Conservation (phyloP, 1,140 invertebrate genomes). For the Drosophila nikananu region DNA sequence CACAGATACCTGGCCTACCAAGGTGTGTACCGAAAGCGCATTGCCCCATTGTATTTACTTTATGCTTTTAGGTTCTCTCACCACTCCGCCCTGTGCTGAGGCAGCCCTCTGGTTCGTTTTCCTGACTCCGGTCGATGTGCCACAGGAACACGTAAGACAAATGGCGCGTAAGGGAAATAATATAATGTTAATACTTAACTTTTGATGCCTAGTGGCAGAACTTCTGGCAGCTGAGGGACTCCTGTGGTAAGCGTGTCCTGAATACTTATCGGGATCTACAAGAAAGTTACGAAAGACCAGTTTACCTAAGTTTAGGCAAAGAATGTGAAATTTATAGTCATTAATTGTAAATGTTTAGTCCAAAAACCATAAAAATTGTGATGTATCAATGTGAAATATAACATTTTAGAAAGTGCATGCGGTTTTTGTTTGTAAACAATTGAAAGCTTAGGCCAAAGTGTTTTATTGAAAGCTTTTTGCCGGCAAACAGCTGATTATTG, state of each 20-base stretch:
- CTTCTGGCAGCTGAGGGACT: slow-evolving; percentile 87
- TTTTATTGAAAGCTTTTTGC: slow-evolving; percentile 26
- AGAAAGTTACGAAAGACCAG: slow-evolving; percentile 2
- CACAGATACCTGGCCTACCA: slow-evolving; percentile 46
- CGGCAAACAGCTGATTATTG: slow-evolving; percentile 30
- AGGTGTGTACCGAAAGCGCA: slow-evolving; percentile 10
- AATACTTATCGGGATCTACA: slow-evolving; percentile 86
- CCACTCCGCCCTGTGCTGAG: slow-evolving; percentile 95
- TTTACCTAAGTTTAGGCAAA: slow-evolving; percentile 34
- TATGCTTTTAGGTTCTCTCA: slow-evolving; percentile 90
- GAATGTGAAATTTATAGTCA: no score
- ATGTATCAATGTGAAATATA: not conserved
- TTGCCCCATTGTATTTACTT: no score
- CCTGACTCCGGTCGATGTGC: slow-evolving; percentile 90
- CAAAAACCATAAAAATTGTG: not conserved
- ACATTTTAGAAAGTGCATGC: slow-evolving; percentile 25
- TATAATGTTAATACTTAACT: not conserved
- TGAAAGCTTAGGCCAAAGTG: slow-evolving; percentile 28
- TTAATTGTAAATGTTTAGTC: not conserved
- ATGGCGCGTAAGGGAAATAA: no score
- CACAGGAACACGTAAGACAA: slow-evolving; percentile 41
- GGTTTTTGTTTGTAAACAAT: slow-evolving; percentile 1
- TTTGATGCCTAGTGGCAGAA: slow-evolving; percentile 86
- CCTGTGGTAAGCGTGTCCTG: slow-evolving; percentile 85
- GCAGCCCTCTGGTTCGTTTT: slow-evolving; percentile 96